phyloP scores from a whole-genome alignment of 2,888 invertebrate genomes.

The Zygaena filipendulae region DNA sequence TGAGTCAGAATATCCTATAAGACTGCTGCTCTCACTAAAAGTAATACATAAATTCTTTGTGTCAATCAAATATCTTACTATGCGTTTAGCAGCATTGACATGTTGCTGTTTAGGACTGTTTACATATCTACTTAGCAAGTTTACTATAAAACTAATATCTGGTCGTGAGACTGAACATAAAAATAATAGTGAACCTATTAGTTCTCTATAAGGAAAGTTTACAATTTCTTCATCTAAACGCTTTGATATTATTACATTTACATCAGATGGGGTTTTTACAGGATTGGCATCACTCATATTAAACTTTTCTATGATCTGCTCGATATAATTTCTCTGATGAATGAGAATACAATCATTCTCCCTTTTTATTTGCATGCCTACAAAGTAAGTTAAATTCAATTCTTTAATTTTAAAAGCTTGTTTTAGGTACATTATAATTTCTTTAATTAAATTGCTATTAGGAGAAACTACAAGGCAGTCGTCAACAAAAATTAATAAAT shows the following conservation, averaged over 20 bases:
- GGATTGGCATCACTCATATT: constrained; percentile 16
- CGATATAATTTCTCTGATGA: constrained; percentile 15
- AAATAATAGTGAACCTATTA: constrained; percentile 16
- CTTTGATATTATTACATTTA: constrained; percentile 12
- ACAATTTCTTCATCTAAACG: too few species aligned
- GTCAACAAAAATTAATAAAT: constrained; percentile 22
- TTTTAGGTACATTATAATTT: constrained; percentile 15
- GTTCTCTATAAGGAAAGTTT: too few species aligned
- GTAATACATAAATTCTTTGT: constrained; percentile 17
- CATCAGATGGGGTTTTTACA: constrained; percentile 10
- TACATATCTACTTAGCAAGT: constrained; percentile 17
- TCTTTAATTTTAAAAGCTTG: constrained; percentile 19
- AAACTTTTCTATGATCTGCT: constrained; percentile 19
- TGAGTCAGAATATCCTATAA: constrained; percentile 10
- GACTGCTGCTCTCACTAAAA: constrained; percentile 10
- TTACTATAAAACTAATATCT: constrained; percentile 11
- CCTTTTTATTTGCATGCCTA: constrained; percentile 18
- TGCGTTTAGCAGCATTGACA: constrained; percentile 17
- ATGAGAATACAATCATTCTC: constrained; percentile 14
- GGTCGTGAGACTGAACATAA: constrained; percentile 16
- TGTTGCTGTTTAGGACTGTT: constrained; percentile 14
- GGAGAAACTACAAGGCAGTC: constrained; percentile 18
- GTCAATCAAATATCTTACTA: constrained; percentile 16
- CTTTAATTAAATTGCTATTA: constrained; percentile 6
- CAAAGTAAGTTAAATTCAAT: constrained; percentile 17